phyloP scores from a whole-genome alignment of 2,113 vertebrate species.

The Galbula dea region DNA sequence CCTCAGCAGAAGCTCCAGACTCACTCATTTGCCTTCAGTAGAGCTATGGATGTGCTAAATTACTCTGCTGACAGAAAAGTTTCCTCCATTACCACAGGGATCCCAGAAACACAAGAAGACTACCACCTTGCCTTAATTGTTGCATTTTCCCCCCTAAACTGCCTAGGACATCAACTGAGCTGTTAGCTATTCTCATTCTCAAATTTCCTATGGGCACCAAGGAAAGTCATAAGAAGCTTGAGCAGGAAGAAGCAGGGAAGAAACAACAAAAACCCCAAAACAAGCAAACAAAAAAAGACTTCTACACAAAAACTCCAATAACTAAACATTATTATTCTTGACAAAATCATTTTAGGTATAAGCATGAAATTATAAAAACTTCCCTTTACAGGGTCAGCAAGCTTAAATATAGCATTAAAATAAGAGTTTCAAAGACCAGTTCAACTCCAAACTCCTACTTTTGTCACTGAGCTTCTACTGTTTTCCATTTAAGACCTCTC shows the following conservation, averaged over 20 bases:
- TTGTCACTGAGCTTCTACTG: not conserved
- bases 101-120: not conserved
- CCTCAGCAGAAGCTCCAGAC: not conserved
- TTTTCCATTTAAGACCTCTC: not conserved
- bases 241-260: not conserved
- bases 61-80: not conserved
- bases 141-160: not conserved
- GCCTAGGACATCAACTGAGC: not conserved
- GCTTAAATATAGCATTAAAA: not conserved
- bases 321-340: not conserved
- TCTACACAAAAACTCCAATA: not conserved
- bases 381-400: not conserved
- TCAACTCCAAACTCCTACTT: not conserved
- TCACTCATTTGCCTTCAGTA: not conserved
- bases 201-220: not conserved
- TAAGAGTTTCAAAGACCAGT: not conserved
- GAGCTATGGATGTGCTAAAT: not conserved
- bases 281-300: accelerated
- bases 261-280: not conserved
- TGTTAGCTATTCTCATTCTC: not conserved
- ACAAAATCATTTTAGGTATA: not conserved
- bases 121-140: not conserved
- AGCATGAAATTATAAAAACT: not conserved
- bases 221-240: not conserved
- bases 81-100: not conserved